phyloP scores from a whole-genome alignment of 2,888 invertebrate genomes.

The Patella caerulea region DNA sequence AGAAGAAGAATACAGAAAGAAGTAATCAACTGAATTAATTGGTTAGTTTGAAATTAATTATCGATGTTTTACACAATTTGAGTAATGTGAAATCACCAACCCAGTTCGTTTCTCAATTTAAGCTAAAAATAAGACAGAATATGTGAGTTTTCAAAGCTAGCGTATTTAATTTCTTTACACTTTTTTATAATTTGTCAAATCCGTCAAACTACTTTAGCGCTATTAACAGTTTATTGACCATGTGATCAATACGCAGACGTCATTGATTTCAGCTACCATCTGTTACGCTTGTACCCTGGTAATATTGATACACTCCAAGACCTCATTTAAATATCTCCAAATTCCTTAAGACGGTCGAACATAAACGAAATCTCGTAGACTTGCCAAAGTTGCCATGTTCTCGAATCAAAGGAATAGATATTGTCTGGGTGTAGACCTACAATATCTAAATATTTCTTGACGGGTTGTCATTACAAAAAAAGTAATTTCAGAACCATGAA shows the following conservation, averaged over 20 bases:
- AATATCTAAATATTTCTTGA: too few relatives aligned
- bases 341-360: not conserved
- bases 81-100: too few relatives aligned
- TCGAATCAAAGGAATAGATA: too few relatives aligned
- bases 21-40: not conserved
- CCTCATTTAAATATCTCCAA: not conserved
- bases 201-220: constrained; percentile 1
- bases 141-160: too few relatives aligned
- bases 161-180: not conserved
- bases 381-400: too few relatives aligned
- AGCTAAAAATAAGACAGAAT: too few relatives aligned
- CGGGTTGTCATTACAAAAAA: too few relatives aligned
- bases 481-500: too few relatives aligned
- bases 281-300: not conserved
- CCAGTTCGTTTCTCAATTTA: too few relatives aligned
- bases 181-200: constrained; percentile 6
- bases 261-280: not conserved
- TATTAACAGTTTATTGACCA: constrained; percentile 5
- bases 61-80: not conserved
- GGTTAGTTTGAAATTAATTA: not conserved
- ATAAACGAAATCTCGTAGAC: not conserved
- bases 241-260: constrained; percentile 7
- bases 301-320: not conserved
- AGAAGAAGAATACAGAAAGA: constrained; percentile 19
- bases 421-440: too few relatives aligned